Conservation (phyloP, 1,140 invertebrate genomes). For the Diabrotica undecimpunctata region DNA sequence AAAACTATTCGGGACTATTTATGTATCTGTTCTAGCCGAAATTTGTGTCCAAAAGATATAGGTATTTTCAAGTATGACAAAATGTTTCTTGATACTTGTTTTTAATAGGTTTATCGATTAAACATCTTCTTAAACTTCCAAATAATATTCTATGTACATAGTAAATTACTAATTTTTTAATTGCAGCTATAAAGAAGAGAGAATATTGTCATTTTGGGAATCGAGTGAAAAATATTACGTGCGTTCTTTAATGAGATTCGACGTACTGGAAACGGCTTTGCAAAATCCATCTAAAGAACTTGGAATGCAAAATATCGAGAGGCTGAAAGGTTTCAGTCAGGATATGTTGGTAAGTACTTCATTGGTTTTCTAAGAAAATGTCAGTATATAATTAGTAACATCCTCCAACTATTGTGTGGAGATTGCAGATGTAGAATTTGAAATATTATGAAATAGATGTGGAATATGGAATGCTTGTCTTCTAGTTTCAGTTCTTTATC, state of each 20-base stretch:
- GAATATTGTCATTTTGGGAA: conserved; percentile 63
- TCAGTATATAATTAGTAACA: neutral
- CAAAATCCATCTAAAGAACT: conserved; percentile 71
- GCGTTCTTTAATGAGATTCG: conserved; percentile 64
- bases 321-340: conserved; percentile 74
- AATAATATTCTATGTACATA: neutral
- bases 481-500: too few relatives aligned
- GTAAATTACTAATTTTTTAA: neutral
- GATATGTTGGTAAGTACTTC: conserved; percentile 51
- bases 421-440: too few relatives aligned
- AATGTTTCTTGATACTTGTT: neutral
- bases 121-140: too few relatives aligned
- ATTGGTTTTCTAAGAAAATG: neutral
- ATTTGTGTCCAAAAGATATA: too few relatives aligned
- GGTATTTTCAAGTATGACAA: neutral
- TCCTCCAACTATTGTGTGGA: too few relatives aligned
- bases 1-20: too few relatives aligned
- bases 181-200: conserved; percentile 52
- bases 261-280: conserved; percentile 62
- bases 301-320: conserved; percentile 73
- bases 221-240: conserved; percentile 75
- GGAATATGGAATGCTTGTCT: too few relatives aligned
- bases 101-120: too few relatives aligned
- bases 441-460: too few relatives aligned
- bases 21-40: too few relatives aligned